Conservation (phyloP, 2,888 invertebrate genomes). For the Dromius quadrimaculatus region DNA sequence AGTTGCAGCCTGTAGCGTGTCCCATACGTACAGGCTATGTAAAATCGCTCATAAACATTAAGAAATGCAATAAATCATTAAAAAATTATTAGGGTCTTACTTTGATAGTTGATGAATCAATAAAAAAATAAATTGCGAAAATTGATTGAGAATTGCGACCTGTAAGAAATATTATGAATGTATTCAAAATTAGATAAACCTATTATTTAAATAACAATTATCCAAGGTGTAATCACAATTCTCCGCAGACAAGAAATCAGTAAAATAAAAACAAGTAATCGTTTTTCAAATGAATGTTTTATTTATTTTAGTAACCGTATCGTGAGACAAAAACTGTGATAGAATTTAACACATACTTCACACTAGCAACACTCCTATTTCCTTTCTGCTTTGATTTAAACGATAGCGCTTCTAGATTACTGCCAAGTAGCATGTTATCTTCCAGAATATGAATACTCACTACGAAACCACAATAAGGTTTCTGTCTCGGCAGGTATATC, state of each 20-base stretch:
- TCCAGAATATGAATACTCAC: constrained; percentile 42
- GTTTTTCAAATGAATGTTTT: constrained; percentile 1
- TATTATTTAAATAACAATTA: neutral
- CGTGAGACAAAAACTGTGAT: constrained; percentile 11
- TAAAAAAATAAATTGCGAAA: too few relatives aligned
- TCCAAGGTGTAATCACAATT: neutral
- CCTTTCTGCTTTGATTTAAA: constrained; percentile 35
- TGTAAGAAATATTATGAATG: too few relatives aligned
- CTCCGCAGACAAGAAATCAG: neutral
- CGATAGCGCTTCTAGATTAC: constrained; percentile 49
- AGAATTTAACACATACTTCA: constrained; percentile 42
- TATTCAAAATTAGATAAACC: too few relatives aligned
- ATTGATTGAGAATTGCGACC: too few relatives aligned
- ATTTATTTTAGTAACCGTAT: constrained; percentile 13
- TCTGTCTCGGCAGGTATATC: neutral
- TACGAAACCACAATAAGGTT: constrained; percentile 39
- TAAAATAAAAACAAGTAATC: neutral
- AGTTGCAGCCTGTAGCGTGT: too few relatives aligned
- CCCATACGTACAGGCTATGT: too few relatives aligned
- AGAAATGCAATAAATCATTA: too few relatives aligned
- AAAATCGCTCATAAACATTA: too few relatives aligned
- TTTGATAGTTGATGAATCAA: too few relatives aligned
- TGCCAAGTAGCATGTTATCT: constrained; percentile 51
- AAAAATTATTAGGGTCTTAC: too few relatives aligned
- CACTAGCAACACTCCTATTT: constrained; percentile 49